A percentile compares a stretch with the other conserved stretches of the same genome.
Evolutionary conservation across 2,113 vertebrate species (phyloP).

Genomic region (Malurus elegans): DNA sequence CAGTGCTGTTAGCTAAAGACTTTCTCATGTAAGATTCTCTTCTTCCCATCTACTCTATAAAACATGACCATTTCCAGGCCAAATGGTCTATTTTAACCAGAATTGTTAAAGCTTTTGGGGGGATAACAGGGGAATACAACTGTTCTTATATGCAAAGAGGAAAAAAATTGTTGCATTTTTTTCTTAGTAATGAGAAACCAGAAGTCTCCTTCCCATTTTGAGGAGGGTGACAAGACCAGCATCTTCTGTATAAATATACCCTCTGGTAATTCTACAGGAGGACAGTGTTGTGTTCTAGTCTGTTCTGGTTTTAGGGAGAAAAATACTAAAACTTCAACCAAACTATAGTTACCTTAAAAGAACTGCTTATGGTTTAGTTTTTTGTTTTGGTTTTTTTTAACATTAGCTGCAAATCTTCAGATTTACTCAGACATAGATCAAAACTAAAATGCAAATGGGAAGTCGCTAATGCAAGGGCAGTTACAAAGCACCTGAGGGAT

Average conservation of each 20-base stretch:
- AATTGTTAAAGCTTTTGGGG: neutral
- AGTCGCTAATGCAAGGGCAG: neutral
- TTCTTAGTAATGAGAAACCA: neutral
- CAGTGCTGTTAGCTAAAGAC: neutral
- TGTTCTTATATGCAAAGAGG: neutral
- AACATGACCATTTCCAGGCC: neutral
- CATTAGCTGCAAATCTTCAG: neutral
- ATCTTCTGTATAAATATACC: neutral
- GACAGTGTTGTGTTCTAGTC: fast-evolving
- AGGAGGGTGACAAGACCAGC: neutral
- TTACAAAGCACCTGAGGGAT: neutral
- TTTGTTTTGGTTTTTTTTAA: neutral
- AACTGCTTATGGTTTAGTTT: neutral
- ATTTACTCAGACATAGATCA: neutral
- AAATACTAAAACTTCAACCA: neutral
- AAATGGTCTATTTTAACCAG: neutral
- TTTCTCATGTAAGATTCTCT: neutral
- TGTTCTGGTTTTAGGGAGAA: neutral
- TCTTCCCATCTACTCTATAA: neutral
- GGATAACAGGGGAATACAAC: fast-evolving
- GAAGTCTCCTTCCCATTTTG: neutral
- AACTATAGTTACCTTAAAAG: neutral
- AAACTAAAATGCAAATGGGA: neutral
- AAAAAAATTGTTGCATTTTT: neutral
- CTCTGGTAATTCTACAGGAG: neutral